phyloP scores from a whole-genome alignment of 2,888 invertebrate genomes.

The Pristionchus arcanus region DNA sequence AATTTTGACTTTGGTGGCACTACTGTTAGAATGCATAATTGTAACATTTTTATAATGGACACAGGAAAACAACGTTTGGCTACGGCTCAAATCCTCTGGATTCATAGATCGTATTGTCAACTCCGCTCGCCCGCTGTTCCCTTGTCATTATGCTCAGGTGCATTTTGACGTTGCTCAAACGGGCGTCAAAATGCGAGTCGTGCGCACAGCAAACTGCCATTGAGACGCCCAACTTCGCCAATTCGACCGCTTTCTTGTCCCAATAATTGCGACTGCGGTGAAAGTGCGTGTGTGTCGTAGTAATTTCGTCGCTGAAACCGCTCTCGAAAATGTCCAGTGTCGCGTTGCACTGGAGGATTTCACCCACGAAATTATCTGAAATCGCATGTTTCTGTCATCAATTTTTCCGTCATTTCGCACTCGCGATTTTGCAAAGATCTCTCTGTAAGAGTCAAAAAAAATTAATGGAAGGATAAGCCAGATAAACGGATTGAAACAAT shows the following conservation, averaged over 20 bases:
- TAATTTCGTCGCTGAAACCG: no score
- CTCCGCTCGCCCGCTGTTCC: background rate
- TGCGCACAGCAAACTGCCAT: background rate
- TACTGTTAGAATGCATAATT: no score
- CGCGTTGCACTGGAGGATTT: background rate
- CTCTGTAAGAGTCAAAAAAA: no score
- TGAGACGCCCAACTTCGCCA: background rate
- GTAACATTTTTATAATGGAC: no score
- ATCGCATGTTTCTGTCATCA: background rate
- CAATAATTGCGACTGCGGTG: background rate
- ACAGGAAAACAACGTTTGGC: no score
- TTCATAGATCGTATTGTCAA: background rate
- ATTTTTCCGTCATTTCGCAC: no score
- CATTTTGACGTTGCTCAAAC: background rate
- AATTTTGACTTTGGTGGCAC: no score
- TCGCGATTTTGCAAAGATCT: no score
- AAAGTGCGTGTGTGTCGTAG: background rate
- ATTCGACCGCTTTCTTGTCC: background rate
- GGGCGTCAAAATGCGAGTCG: background rate
- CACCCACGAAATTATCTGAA: background rate
- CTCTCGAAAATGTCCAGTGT: background rate
- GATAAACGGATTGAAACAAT: no score
- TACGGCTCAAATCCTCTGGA: background rate
- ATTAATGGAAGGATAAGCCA: no score
- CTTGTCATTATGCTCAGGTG: background rate